Evolutionary conservation across 2,113 vertebrate genomes (phyloP), one percentile per base, ranked within the genome.

Genomic region (Lates calcarifer): DNA sequence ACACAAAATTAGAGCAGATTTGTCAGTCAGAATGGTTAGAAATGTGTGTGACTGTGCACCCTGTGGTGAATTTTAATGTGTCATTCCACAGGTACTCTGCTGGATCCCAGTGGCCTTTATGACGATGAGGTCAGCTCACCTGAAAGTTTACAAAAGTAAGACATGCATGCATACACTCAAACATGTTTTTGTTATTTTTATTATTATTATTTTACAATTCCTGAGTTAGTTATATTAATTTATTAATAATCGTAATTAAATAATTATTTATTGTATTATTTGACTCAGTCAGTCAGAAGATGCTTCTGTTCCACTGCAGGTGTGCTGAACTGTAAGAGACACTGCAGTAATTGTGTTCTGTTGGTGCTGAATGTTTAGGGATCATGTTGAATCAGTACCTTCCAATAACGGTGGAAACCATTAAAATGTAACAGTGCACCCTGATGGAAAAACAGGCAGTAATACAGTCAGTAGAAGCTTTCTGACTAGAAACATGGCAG

Each of bases 71-170:
- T 11, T 43, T 31, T 12, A 14, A 33, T 28, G 37, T 75, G 64
- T 77, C 24, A 41, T n/a, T 91, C 74, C 62, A 73, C 94, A 99
- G 98, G 98, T 80, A 99, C 98, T 47, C 79, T 98, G 82, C 76
- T 99, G 94, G 97, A 99, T 91, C 96, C 95, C 14, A 96, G 96
- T 66, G 96, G 97, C 84, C 91, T 99, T 6, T 97, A 99, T 9
- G 98, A 99, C 22, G 98, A 99, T 14, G 98, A 99, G 74, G 96
- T 97, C 90, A 95, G 95, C 77, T 97, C 98, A 74, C 97, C 98
- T 47, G 98, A 99, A 83, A 98, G 97, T 91, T 96, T 99, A 84
- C 98, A 99, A 83, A 99, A 99, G 98, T 99, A 93, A 91, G 97
- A 81, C 51, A 9, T 13, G 24, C 39, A 45, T 43, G 57, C 49